Base-by-base conservation (phyloP, 2,113 vertebrate genomes). In the Dryoscopus gambensis region DNA sequence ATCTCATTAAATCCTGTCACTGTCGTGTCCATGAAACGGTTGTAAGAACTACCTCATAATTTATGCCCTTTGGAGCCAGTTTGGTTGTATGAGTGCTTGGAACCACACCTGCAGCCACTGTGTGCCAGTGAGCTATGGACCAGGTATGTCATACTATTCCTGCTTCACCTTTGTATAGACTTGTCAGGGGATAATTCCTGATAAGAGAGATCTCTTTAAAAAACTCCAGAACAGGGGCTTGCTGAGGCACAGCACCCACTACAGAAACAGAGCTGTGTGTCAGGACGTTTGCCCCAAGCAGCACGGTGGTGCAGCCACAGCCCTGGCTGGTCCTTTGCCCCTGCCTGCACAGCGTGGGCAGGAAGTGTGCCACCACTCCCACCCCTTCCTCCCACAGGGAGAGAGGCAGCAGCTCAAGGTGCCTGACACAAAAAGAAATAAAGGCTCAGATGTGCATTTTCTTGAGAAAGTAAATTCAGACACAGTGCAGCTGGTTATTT, bases 281-380 rank as follows among this genome's bases (percentile, higher is more conserved):
- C 63, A 60, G 53, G 21, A 13, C n/a, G 80, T 21, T 84, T 74
- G 71, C 76, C 63, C 68, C 50, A 31, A 33, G 50, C 68, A 73
- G 31, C 59, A 30, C 22, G 0, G 6, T 0, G 19, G 53, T 46
- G 53, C 83, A 88, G 82, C 85, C 17, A 5, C 82, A 88, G 62
- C 57, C 42, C 37, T 0, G 0, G 55, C 40, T 2, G 6, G 73
- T 91, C 60, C 73, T 69, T 77, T 15, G 70, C 57, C 37, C 74
- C 40, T 46, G 77, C 81, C 68, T 0, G 1, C 84, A 57, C 5
- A 37, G 57, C 0, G 0, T 7, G 33, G 44, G 57, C 71, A 83
- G 73, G 87, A 94, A 95, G 21, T 2, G 6, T 57, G 52, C 56
- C 77, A 64, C 35, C 27, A 4, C 87, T 78, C 74, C 60, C 60